Conservation (phyloP, 2,797 vertebrate species). For the Carduelis carduelis region DNA sequence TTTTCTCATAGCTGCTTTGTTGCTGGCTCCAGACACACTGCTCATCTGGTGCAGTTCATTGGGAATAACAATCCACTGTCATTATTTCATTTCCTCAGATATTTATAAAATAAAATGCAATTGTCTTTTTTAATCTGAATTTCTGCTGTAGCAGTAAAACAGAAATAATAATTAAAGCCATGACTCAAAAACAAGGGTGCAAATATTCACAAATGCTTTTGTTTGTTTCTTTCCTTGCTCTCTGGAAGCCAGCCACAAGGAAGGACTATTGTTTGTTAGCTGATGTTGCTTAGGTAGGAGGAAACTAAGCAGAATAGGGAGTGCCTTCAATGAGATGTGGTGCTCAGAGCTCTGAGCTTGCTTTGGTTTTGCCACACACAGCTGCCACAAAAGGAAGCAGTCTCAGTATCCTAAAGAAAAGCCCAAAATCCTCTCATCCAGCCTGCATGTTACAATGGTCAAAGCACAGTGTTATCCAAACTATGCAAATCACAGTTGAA, state of each 20-base stretch:
- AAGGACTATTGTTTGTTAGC: background rate
- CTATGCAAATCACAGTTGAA: background rate
- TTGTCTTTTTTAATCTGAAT: slow-evolving; percentile 42
- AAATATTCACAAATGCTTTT: background rate
- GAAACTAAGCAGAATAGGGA: background rate
- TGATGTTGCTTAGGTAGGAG: background rate
- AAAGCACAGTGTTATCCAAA: background rate
- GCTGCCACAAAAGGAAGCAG: background rate
- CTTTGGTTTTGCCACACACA: background rate
- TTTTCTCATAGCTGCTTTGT: background rate
- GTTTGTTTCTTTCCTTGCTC: background rate
- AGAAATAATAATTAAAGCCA: slow-evolving; percentile 34
- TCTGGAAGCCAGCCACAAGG: background rate
- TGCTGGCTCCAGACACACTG: background rate
- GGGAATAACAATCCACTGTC: background rate
- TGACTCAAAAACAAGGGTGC: background rate
- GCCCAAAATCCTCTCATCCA: background rate
- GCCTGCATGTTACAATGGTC: background rate
- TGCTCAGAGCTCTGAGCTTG: background rate
- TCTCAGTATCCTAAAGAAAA: background rate
- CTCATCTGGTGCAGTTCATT: background rate
- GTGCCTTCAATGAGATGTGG: background rate
- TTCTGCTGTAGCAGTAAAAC: slow-evolving; percentile 28
- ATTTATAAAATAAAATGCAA: slow-evolving; percentile 33
- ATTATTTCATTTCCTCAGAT: slow-evolving; percentile 39